Conservation (phyloP, 1,140 invertebrate species). For the Carposina sasakii region DNA sequence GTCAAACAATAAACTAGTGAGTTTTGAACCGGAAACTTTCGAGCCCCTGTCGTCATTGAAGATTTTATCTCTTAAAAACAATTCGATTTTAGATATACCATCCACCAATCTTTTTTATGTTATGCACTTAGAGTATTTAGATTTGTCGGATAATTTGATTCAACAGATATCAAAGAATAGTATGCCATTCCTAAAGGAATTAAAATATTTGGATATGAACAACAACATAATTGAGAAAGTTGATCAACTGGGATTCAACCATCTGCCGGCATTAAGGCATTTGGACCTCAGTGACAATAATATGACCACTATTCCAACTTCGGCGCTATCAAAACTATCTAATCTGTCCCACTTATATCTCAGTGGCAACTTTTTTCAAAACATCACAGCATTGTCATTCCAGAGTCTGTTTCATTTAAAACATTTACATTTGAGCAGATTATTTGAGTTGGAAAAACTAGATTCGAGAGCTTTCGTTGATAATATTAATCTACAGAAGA, state of each 20-base stretch:
- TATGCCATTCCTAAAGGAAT: slow-evolving; percentile 78
- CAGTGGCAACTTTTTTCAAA: slow-evolving; percentile 82
- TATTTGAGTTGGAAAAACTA: slow-evolving; percentile 78
- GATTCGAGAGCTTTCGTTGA: slow-evolving; percentile 86
- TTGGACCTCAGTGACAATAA: slow-evolving; percentile 88
- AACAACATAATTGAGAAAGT: slow-evolving; percentile 83
- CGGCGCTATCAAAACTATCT: slow-evolving; percentile 81
- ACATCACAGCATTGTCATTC: slow-evolving; percentile 82
- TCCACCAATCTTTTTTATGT: slow-evolving; percentile 77
- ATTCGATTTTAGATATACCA: slow-evolving; percentile 84
- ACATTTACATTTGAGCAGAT: slow-evolving; percentile 79
- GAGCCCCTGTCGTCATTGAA: slow-evolving; percentile 79
- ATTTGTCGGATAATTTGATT: slow-evolving; percentile 82
- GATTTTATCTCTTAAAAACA: slow-evolving; percentile 80
- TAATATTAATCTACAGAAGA: slow-evolving; percentile 85
- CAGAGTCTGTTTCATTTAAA: slow-evolving; percentile 85
- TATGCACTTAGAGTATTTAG: slow-evolving; percentile 77
- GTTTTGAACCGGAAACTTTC: slow-evolving; percentile 80
- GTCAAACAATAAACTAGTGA: slow-evolving; percentile 82
- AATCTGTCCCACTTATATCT: slow-evolving; percentile 82
- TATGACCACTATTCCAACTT: slow-evolving; percentile 83
- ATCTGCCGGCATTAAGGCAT: slow-evolving; percentile 78
- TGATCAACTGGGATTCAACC: slow-evolving; percentile 78
- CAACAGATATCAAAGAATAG: slow-evolving; percentile 78
- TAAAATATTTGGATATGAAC: slow-evolving; percentile 77